Evolutionary conservation across 2,113 vertebrate genomes (phyloP), one percentile per base, ranked within the genome.

Genomic region (Hypanus sabinus): DNA sequence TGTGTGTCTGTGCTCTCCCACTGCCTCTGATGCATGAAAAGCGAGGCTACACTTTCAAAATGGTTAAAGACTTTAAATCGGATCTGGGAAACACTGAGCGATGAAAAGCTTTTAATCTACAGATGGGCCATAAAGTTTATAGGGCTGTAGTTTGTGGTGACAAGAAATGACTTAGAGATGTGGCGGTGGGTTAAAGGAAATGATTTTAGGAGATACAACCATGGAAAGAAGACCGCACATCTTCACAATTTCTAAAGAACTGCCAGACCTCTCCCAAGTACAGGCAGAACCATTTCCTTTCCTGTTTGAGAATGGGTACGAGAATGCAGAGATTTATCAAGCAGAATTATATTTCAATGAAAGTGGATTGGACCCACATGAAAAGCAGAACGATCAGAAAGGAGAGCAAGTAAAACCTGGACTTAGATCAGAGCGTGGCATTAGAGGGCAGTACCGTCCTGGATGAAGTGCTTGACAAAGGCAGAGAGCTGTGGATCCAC

Each of bases 401-500:
- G 33, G 5, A 11, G 9, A 46, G 8, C 65, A 14, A 33, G 75
- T 22, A 62, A 65, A 81, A 71, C 24, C 12, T 27, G 5, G 16
- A 27, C 22, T 27, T 71, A 33, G 68, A 46, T 70, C 30, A 38
- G 36, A 4, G 10, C 22, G 70, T 18, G 55, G 91, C 24, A 27
- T 30, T 24, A 46, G 33, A 93, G 91, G 24, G 12, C n/a, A 55
- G 20, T 95, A 98, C 98, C 97, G 0, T 97, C 95, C 88, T 96
- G 96, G 80, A 98, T 98, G 95, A 98, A 98, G 92, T 97, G 96
- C 95, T 98, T 98, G 94, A 99, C 97, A 77, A 98, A 97, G 2
- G 97, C 97, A 0, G 97, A 97, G 90, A 98, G 97, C 96, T 98
- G 98, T 0, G 97, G 96, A 93, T 98, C 98, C 95, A 98, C 97